A percentile compares a stretch with the other conserved stretches of the same genome.
These are phyloP conservation scores for Edolisoma coerulescens DNA, from an alignment of 2,113 vertebrate genomes.

Conservation along the genomic window DNA sequence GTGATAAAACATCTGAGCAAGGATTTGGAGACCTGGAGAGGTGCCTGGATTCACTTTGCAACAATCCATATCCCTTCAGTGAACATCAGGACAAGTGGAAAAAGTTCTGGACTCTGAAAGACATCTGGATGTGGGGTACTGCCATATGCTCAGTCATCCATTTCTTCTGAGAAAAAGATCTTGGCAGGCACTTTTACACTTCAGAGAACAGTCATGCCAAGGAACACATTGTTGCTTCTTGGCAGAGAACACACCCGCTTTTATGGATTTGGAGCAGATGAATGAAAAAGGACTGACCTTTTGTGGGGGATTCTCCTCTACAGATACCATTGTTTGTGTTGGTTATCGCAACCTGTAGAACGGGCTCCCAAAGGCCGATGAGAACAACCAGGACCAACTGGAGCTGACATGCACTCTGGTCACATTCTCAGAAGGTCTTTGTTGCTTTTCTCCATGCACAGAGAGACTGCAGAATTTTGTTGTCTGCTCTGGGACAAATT, in stretches of 20 bases:
- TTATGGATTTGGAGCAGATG: background rate
- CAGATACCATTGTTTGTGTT: background rate
- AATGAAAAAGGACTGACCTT: background rate
- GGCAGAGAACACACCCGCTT: fast-evolving
- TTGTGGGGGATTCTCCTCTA: background rate
- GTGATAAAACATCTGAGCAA: background rate
- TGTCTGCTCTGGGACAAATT: background rate
- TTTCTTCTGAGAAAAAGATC: background rate
- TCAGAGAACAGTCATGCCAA: background rate
- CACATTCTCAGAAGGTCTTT: background rate
- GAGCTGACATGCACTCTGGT: background rate
- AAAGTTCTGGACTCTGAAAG: background rate
- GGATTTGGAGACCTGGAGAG: background rate
- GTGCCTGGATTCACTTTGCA: background rate
- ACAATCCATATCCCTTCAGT: background rate
- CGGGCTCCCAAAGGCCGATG: background rate
- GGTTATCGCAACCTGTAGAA: background rate
- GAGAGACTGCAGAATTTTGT: background rate
- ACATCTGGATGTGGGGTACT: background rate
- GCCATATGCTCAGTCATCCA: background rate
- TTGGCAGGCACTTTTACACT: background rate
- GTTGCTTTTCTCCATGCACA: background rate
- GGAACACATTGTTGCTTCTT: background rate
- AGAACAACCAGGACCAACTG: background rate
- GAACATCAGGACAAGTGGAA: background rate